These are phyloP conservation scores for Halcyon chelicuti DNA, from an alignment of 2,797 vertebrate species.

Conservation along the genomic window DNA sequence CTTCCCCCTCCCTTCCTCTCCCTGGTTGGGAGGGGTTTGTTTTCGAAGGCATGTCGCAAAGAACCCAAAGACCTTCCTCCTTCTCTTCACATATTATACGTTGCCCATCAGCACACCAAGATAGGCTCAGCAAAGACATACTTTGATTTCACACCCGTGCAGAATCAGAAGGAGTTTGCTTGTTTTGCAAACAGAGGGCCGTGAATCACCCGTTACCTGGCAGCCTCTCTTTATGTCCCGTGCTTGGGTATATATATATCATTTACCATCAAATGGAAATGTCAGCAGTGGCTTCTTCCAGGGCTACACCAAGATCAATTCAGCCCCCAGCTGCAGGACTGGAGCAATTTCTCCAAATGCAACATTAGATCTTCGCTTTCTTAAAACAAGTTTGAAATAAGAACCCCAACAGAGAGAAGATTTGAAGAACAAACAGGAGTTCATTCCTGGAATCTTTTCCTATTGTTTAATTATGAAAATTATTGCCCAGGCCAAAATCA, in stretches of 20 bases:
- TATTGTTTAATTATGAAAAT: conserved; percentile 38
- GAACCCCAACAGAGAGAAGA: background rate
- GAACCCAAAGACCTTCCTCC: background rate
- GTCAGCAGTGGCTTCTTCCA: conserved; percentile 29
- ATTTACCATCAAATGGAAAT: conserved; percentile 41
- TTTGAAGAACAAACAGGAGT: conserved; percentile 4
- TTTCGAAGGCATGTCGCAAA: background rate
- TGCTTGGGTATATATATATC: background rate
- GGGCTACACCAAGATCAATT: conserved; percentile 20
- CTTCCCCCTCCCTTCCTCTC: conserved; percentile 53
- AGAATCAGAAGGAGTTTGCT: background rate
- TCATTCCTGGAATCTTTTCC: background rate
- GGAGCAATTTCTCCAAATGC: background rate
- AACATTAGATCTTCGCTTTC: background rate
- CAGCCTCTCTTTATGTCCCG: background rate
- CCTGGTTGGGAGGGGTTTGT: background rate
- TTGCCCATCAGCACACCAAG: background rate
- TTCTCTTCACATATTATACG: background rate
- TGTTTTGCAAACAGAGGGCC: background rate
- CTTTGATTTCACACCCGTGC: background rate
- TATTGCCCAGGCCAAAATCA: background rate
- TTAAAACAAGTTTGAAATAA: conserved; percentile 13
- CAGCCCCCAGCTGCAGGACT: background rate
- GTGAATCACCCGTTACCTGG: background rate
- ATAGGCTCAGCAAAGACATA: background rate